Conservation (phyloP, 2,113 vertebrate species). For the Rhynchopsitta pachyrhyncha region DNA sequence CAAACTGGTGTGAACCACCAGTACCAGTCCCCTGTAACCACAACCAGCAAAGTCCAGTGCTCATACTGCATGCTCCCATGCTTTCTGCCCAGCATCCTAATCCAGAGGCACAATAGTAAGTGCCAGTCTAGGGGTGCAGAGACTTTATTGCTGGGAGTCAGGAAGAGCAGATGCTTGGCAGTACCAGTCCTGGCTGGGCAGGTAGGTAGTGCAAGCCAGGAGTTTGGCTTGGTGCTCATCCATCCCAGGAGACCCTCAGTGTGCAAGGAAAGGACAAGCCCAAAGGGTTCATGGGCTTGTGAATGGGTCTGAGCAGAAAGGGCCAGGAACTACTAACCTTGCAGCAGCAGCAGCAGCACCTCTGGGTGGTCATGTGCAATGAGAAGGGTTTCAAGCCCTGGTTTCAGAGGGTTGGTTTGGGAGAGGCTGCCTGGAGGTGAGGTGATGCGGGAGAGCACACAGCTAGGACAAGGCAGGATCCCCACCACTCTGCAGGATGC, state of each 20-base stretch:
- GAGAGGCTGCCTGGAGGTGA: background rate
- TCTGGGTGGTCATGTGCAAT: background rate
- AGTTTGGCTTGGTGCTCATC: background rate
- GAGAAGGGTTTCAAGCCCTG: background rate
- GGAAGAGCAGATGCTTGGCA: background rate
- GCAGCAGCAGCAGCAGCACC: background rate
- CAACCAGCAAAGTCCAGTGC: background rate
- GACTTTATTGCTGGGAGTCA: background rate
- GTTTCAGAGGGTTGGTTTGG: background rate
- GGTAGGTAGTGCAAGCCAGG: background rate
- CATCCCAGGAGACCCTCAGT: background rate
- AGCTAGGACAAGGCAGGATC: background rate
- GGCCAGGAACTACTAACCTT: background rate
- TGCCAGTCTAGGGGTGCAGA: background rate
- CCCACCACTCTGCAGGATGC: background rate
- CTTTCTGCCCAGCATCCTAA: background rate
- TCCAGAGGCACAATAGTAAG: background rate
- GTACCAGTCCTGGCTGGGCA: background rate
- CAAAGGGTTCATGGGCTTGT: background rate
- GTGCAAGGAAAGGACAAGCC: background rate
- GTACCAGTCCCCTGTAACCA: background rate
- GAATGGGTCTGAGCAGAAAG: accelerated
- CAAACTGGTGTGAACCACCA: background rate
- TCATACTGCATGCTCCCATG: background rate
- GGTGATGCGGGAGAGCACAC: background rate